Conservation (phyloP, 64 coral and sea anemone genomes). For the Stichodactyla helianthus region DNA sequence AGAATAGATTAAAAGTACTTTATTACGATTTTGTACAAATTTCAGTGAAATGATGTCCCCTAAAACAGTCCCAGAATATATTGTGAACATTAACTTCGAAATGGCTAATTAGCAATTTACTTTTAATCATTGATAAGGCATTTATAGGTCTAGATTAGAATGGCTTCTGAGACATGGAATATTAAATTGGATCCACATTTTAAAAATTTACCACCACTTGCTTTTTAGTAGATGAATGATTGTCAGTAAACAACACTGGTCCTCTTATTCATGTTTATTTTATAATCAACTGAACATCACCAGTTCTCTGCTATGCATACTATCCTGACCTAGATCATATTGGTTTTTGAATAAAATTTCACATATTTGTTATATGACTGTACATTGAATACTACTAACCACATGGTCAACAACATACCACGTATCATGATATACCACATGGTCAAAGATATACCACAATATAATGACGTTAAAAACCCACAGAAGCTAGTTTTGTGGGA, state of each 20-base stretch:
- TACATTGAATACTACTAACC: neutral
- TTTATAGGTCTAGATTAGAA: too few relatives aligned
- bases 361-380: constrained; percentile 8
- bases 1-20: too few relatives aligned
- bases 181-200: too few relatives aligned
- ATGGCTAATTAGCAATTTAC: too few relatives aligned
- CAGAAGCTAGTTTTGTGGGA: neutral
- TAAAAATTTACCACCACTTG: too few relatives aligned
- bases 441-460: neutral
- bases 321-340: neutral
- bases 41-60: too few relatives aligned
- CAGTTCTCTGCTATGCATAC: neutral
- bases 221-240: too few relatives aligned
- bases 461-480: neutral
- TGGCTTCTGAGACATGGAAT: too few relatives aligned
- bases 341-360: neutral
- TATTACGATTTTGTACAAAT: too few relatives aligned
- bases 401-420: neutral
- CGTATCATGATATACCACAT: neutral
- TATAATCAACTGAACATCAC: constrained; percentile 1
- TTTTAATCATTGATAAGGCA: too few relatives aligned
- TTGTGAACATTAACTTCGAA: too few relatives aligned
- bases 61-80: too few relatives aligned
- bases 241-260: neutral
- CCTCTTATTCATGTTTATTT: neutral